Evolutionary conservation across 2,113 vertebrate species (phyloP).

Genomic region (Equus quagga): DNA sequence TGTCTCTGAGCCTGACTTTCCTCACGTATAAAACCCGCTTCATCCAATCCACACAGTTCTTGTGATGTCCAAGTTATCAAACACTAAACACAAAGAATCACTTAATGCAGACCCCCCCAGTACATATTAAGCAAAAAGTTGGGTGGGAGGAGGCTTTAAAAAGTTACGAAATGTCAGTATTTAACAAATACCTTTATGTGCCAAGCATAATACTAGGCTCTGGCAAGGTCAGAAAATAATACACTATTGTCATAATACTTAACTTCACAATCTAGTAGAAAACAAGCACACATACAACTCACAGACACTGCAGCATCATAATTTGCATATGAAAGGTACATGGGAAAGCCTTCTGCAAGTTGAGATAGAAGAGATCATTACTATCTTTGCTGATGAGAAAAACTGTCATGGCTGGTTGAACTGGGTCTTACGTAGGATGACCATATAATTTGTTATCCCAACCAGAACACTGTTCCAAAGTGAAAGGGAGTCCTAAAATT

Average conservation of each 20-base stretch:
- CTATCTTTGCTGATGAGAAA: background rate
- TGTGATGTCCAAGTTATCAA: background rate
- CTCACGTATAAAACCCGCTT: background rate
- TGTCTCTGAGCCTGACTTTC: background rate
- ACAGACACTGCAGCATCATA: background rate
- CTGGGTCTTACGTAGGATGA: background rate
- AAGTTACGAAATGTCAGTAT: slow-evolving; percentile 15
- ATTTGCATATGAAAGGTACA: background rate
- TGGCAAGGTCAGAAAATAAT: background rate
- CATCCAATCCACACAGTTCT: background rate
- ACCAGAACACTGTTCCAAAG: background rate
- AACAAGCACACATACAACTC: background rate
- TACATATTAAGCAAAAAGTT: background rate
- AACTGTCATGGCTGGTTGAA: background rate
- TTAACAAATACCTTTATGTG: slow-evolving; percentile 8
- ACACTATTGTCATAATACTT: background rate
- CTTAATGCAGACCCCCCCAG: background rate
- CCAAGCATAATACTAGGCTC: background rate
- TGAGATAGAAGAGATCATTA: background rate
- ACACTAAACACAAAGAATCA: slow-evolving; percentile 1
- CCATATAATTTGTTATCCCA: background rate
- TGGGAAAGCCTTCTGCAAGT: background rate
- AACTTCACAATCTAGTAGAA: background rate
- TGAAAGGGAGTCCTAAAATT: background rate
- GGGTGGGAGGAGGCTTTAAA: background rate